phyloP scores from a whole-genome alignment of 2,113 vertebrate species.

The Hyperopisus bebe region DNA sequence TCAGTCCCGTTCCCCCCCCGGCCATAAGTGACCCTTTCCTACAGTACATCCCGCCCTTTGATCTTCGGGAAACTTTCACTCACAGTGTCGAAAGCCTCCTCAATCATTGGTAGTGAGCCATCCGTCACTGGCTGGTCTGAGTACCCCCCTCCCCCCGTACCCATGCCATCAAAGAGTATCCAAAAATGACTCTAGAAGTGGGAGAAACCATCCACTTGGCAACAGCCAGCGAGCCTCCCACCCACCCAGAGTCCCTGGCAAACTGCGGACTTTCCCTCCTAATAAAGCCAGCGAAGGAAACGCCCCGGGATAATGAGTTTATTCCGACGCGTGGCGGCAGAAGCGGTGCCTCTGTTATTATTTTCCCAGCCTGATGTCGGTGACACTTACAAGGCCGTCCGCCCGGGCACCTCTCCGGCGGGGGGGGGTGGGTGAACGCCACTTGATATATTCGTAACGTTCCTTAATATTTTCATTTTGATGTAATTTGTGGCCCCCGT shows the following conservation, averaged over 20 bases:
- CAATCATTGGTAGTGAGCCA: background rate
- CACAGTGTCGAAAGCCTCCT: background rate
- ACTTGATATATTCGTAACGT: constrained; percentile 96
- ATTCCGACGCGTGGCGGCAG: constrained; percentile 76
- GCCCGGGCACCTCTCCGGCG: constrained; percentile 57
- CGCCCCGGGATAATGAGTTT: constrained; percentile 81
- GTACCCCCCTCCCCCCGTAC: background rate
- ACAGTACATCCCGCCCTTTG: background rate
- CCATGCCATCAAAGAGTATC: background rate
- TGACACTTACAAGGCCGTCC: constrained; percentile 75
- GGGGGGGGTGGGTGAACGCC: constrained; percentile 69
- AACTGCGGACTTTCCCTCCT: constrained; percentile 47
- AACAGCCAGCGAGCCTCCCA: constrained; percentile 8
- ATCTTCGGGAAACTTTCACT: background rate
- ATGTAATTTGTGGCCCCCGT: constrained; percentile 98
- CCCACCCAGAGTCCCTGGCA: constrained; percentile 33
- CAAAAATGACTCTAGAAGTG: background rate
- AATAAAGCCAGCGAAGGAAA: constrained; percentile 67
- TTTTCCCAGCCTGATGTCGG: constrained; percentile 72
- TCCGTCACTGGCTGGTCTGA: background rate
- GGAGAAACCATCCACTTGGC: background rate
- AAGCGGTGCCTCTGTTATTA: constrained; percentile 85
- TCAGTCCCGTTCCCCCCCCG: background rate
- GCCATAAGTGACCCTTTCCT: background rate
- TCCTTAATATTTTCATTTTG: constrained; percentile 99